phyloP scores from a whole-genome alignment of 2,113 vertebrate genomes.

The Oreochromis aureus region DNA sequence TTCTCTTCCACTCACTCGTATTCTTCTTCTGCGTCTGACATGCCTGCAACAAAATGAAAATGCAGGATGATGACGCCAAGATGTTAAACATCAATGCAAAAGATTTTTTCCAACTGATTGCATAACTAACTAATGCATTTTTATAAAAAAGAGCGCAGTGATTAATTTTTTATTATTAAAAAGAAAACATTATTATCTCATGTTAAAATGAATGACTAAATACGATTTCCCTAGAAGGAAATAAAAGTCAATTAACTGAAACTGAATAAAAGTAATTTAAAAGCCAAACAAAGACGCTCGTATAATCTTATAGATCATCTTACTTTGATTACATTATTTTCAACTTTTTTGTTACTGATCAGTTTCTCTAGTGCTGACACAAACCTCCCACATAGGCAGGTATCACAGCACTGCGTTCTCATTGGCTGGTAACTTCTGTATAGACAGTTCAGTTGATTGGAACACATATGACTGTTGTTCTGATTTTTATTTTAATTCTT shows the following conservation, averaged over 20 bases:
- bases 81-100: background rate
- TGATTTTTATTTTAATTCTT: no score
- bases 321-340: no score
- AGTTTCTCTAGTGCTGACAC: background rate
- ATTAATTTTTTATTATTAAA: background rate
- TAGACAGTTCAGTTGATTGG: background rate
- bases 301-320: no score
- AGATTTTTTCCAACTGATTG: background rate
- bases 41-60: constrained; percentile 44
- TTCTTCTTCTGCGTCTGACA: constrained; percentile 76
- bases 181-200: background rate
- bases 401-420: background rate
- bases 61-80: background rate
- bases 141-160: background rate
- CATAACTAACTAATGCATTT: background rate
- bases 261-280: no score
- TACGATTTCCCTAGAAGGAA: no score
- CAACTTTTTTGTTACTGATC: background rate
- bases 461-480: no score
- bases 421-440: background rate
- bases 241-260: no score
- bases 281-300: no score
- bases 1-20: constrained; percentile 70
- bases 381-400: background rate
- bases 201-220: background rate